A percentile compares a stretch with the other conserved stretches of the same genome.
phyloP scores from a whole-genome alignment of 2,888 invertebrate genomes.

The Minunthozetes semirufus region DNA sequence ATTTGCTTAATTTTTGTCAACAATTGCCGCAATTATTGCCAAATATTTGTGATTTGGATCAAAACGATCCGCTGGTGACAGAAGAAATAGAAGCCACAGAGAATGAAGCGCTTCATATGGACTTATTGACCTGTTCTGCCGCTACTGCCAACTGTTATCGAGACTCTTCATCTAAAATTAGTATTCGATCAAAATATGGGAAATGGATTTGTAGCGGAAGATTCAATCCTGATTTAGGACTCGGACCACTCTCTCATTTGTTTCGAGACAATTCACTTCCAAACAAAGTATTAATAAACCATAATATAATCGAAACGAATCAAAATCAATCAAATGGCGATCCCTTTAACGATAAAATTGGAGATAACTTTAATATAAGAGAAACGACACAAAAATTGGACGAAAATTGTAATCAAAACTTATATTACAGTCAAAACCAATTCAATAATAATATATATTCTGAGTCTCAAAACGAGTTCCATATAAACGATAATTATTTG shows the following conservation, averaged over 20 bases:
- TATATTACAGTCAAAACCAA: neutral
- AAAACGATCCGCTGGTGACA: neutral
- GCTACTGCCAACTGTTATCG: conserved; percentile 21
- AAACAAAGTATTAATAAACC: neutral
- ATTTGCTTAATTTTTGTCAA: neutral
- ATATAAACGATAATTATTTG: neutral
- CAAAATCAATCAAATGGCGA: too few species aligned
- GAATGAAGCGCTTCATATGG: conserved; percentile 1
- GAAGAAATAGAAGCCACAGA: conserved; percentile 12
- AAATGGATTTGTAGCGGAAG: conserved; percentile 30
- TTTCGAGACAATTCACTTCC: neutral
- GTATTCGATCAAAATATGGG: neutral
- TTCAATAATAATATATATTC: neutral
- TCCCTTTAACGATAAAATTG: too few species aligned
- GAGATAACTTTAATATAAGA: too few species aligned
- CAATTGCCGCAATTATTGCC: neutral
- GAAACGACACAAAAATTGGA: neutral
- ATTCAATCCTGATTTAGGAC: conserved; percentile 25
- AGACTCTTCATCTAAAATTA: conserved; percentile 8
- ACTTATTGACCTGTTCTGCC: conserved; percentile 31
- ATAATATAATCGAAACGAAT: neutral
- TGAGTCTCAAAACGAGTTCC: neutral
- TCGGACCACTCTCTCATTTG: conserved; percentile 26
- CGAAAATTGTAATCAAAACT: neutral
- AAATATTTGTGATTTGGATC: conserved; percentile 3